Conservation (phyloP, 2,113 vertebrate species). For the Oreochromis tanganicae region DNA sequence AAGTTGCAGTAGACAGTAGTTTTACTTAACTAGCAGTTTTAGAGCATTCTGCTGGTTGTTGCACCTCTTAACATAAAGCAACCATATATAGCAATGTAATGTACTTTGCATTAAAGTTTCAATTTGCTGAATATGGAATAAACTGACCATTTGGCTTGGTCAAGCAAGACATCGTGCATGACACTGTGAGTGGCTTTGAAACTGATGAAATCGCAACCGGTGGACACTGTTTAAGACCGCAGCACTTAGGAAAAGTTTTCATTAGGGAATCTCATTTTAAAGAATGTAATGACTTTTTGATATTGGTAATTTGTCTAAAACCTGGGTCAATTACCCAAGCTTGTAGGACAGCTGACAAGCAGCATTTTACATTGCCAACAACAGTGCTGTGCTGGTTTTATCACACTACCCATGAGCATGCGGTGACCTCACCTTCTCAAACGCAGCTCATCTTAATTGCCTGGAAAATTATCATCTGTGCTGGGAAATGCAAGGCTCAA, state of each 20-base stretch:
- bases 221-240: background rate
- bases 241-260: background rate
- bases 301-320: slow-evolving; percentile 47
- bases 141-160: background rate
- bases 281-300: slow-evolving; percentile 46
- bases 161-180: background rate
- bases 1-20: background rate
- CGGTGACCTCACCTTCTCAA: slow-evolving; percentile 52
- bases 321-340: slow-evolving; percentile 59
- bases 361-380: slow-evolving; percentile 49
- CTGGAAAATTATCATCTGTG: slow-evolving; percentile 68
- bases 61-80: too few species aligned
- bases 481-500: slow-evolving; percentile 26
- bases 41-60: background rate
- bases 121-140: background rate
- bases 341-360: slow-evolving; percentile 66
- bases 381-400: slow-evolving; percentile 37
- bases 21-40: background rate
- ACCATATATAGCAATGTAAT: background rate
- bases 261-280: slow-evolving; percentile 20
- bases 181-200: background rate
- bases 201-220: background rate
- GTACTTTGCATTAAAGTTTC: background rate
- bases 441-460: slow-evolving; percentile 58
- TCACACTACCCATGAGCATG: slow-evolving; percentile 30